Evolutionary conservation across 2,113 vertebrate genomes (phyloP), one percentile per base, ranked within the genome.

Genomic region (Ramphastos sulfuratus): DNA sequence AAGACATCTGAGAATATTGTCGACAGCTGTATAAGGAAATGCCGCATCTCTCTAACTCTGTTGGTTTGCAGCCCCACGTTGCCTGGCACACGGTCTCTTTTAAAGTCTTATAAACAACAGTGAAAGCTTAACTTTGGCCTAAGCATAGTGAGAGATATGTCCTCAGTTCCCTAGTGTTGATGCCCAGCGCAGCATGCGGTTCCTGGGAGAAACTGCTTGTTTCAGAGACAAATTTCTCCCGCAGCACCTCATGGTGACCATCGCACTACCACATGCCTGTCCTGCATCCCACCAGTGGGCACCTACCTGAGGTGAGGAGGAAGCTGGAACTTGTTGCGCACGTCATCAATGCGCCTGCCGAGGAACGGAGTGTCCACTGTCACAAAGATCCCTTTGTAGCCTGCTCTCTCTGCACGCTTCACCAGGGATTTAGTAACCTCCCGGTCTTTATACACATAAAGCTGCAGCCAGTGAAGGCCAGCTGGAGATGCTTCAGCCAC

Each of bases 291-390:
- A 14, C 10, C 21, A 23, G 7, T 1, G 2, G 24, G 25, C 12
- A 4, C 5, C 66, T 98, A 99, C 99, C 98, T 99, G 92, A 99
- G 98, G 88, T 99, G 98, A 4, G 98, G 93, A 21, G 99, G 98
- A 15, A 99, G 98, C 85, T 98, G 98, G 96, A 99, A 99, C 74
- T 88, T 97, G 97, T 99, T 99, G 69, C 98, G 98, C 77, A 99
- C 97, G 1, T 99, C 99, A 2, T 98, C 98, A 0, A 98, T 50
- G 63, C 99, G 98, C 79, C 98, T 98, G 37, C 99, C 99, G 0
- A 99, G 97, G 94, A 98, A 98, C 0, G 99, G 99, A 0, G 99
- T 99, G 92, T 99, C 99, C 92, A 98, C 99, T 0, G 99, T 99
- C 91, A 99, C 84, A 55, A 99, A 99, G 96, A 99, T 98, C 2